Conservation (phyloP, 2,888 invertebrate genomes). For the Eupithecia dodoneata region DNA sequence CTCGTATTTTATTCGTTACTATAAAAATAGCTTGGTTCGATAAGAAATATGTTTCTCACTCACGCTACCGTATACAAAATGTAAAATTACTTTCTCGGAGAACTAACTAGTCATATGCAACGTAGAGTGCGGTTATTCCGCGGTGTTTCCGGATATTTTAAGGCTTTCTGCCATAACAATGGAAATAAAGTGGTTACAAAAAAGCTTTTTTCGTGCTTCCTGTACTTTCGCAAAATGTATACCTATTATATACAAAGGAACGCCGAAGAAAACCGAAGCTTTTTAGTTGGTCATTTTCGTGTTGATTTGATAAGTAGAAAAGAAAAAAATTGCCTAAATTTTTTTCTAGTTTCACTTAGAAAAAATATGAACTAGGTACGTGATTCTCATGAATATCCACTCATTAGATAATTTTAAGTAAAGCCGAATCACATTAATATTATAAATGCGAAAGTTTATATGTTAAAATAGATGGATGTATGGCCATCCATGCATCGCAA, state of each 20-base stretch:
- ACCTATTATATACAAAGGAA: constrained; percentile 11
- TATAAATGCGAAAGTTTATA: too few relatives aligned
- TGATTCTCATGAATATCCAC: neutral
- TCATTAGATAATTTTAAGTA: neutral
- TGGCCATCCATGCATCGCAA: too few relatives aligned
- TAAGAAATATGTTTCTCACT: constrained; percentile 12
- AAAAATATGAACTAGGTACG: neutral
- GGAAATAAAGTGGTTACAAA: constrained; percentile 27
- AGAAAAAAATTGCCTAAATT: too few relatives aligned
- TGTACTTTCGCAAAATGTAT: constrained; percentile 25
- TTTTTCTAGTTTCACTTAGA: neutral
- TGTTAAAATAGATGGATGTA: too few relatives aligned
- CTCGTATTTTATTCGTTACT: neutral
- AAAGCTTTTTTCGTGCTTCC: constrained; percentile 27
- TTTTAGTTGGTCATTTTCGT: constrained; percentile 5
- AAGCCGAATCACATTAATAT: neutral
- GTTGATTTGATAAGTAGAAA: neutral
- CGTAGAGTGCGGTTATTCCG: constrained; percentile 48
- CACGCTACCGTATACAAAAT: constrained; percentile 28
- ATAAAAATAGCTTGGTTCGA: constrained; percentile 9
- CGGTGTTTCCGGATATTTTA: constrained; percentile 57
- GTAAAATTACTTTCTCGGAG: constrained; percentile 40
- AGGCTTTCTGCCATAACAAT: constrained; percentile 47
- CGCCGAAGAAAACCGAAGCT: neutral
- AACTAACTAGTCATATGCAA: constrained; percentile 43